These are phyloP conservation scores for Gymnopithys bicolor DNA, from an alignment of 2,797 vertebrate genomes.

Conservation along the genomic window DNA sequence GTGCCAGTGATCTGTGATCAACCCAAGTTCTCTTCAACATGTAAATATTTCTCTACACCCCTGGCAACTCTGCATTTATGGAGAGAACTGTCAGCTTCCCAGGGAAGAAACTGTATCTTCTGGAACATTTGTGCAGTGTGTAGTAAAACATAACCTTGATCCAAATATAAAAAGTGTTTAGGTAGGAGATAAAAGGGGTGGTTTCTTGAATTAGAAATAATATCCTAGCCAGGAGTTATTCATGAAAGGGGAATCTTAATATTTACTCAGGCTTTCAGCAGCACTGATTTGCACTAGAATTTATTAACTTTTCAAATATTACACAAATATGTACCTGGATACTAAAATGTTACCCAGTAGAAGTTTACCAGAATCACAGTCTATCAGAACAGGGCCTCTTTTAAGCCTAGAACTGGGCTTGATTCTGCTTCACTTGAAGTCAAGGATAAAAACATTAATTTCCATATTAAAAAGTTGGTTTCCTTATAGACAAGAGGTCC, in stretches of 20 bases:
- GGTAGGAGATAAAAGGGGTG: slow-evolving; percentile 28
- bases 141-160: slow-evolving; percentile 47
- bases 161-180: slow-evolving; percentile 35
- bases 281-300: background rate
- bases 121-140: background rate
- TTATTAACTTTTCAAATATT: slow-evolving; percentile 6
- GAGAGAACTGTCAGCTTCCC: background rate
- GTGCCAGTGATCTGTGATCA: background rate
- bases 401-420: background rate
- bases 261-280: slow-evolving; percentile 49
- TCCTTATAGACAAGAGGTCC: background rate
- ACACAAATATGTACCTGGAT: background rate
- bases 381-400: background rate
- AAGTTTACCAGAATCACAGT: background rate
- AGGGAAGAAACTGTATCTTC: background rate
- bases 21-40: background rate
- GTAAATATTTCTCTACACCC: background rate
- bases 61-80: background rate
- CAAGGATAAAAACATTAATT: background rate
- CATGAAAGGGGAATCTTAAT: slow-evolving; percentile 28
- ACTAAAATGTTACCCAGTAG: background rate
- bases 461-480: background rate
- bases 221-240: slow-evolving; percentile 5
- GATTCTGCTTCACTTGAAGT: background rate
- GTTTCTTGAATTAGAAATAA: slow-evolving; percentile 43